Conservation (phyloP, 2,113 vertebrate species). For the Guaruba guarouba region DNA sequence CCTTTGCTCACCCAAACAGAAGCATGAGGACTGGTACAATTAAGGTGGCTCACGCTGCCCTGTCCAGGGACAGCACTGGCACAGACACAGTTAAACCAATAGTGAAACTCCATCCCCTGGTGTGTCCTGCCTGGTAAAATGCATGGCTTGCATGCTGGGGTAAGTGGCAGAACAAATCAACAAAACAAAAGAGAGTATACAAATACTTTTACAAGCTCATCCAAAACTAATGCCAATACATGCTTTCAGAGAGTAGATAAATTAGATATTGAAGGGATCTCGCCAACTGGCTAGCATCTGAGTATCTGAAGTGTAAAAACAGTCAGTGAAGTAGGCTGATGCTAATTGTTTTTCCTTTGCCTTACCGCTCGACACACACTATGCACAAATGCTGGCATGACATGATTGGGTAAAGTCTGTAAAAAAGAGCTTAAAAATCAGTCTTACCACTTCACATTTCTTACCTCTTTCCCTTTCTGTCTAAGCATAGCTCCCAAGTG, state of each 20-base stretch:
- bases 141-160: background rate
- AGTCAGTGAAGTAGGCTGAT: conserved; percentile 13
- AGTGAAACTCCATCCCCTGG: background rate
- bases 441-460: conserved; percentile 13
- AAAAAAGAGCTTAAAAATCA: conserved; percentile 32
- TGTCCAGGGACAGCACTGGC: background rate
- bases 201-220: background rate
- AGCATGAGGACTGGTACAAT: background rate
- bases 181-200: background rate
- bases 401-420: background rate
- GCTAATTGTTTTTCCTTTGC: conserved; percentile 1
- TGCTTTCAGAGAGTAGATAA: background rate
- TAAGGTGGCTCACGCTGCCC: background rate
- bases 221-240: background rate
- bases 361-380: background rate
- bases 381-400: background rate
- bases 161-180: background rate
- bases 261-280: background rate
- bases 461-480: conserved; percentile 45
- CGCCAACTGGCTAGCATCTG: conserved; percentile 20
- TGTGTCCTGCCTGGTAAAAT: background rate
- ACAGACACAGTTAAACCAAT: background rate
- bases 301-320: conserved; percentile 7
- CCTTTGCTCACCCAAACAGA: background rate
- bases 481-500: conserved; percentile 57